Base-by-base conservation (phyloP, 2,888 invertebrate genomes). In the Eugnorisma glareosa region DNA sequence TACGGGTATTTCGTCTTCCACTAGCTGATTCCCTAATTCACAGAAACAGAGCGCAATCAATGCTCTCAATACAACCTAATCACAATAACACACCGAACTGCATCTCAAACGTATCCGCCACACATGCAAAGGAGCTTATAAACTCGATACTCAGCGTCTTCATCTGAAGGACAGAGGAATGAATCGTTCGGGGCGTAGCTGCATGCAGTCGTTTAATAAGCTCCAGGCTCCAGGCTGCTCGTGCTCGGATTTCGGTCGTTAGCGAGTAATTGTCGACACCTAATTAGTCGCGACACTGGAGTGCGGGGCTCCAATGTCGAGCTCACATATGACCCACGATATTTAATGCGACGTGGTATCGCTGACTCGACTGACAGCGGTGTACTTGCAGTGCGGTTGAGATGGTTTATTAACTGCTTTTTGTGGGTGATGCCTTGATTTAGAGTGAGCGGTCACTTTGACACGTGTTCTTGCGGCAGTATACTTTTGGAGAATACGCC, bases 181-280 rank as follows among this genome's bases (percentile, higher is more conserved):
- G 92, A 91, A 91, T 92, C 89, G 89, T 84, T 90, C 87, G 88
- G 77, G 78, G 69, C 63, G 78, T 82, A 81, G 81, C 83, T 80
- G 88, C 84, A 88, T 88, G 88, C 87, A 89, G 86, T 89, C 91
- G 92, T 93, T 94, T 96, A 95, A 96, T 95, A 95, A 95, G 94
- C 92, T 92, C 90, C 87, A 86, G 57, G 94, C 92, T 92, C 89
- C 88, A 86, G 28, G 81, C 88, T 89, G 87, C 88, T 77, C 35
- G 78, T 89, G 89, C 92, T 95, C 95, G 91, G 92, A 93, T 95
- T 95, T 94, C 95, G 94, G 94, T 94, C 94, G 95, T 95, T 95
- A 95, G 94, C 91, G 92, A 87, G 94, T 94, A 95, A 95, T 95
- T 95, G 95, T 94, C 94, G 95, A 89, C 95, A 94, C 93, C 94